These are phyloP conservation scores for Heterodera carotae DNA, from an alignment of 1,140 invertebrate genomes.

Conservation along the genomic window DNA sequence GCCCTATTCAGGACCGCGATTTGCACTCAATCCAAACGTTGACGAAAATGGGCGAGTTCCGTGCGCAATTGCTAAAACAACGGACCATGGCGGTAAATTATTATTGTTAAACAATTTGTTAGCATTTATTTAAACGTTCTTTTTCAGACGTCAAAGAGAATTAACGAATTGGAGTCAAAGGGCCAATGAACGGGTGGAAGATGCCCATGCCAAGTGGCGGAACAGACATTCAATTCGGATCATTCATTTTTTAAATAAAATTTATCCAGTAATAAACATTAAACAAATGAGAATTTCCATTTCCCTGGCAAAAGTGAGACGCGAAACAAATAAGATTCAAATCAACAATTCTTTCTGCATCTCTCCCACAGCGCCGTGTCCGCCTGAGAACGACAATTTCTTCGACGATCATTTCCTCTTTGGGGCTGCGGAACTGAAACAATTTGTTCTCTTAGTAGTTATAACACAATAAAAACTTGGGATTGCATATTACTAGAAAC, in stretches of 20 bases:
- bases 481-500: too few species aligned
- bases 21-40: conserved; percentile 34
- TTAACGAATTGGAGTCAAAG: conserved; percentile 26
- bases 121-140: neutral
- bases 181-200: neutral
- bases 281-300: neutral
- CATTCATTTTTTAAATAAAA: neutral
- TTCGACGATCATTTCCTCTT: conserved; percentile 34
- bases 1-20: conserved; percentile 37
- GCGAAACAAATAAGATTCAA: neutral
- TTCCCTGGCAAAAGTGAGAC: neutral
- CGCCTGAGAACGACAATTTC: conserved; percentile 42
- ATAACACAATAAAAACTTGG: too few species aligned
- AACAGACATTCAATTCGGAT: too few species aligned
- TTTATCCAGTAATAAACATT: conserved; percentile 1
- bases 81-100: conserved; percentile 13
- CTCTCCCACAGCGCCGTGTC: conserved; percentile 44
- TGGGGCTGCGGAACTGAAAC: conserved; percentile 35
- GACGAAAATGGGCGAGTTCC: conserved; percentile 31
- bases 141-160: conserved; percentile 8
- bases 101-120: neutral
- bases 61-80: conserved; percentile 30
- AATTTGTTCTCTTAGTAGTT: too few species aligned
- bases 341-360: conserved; percentile 45
- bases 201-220: too few species aligned